Evolutionary conservation across 2,888 invertebrate species (phyloP), one percentile per base, ranked within the genome.

Genomic region (Parascotia fuliginaria): DNA sequence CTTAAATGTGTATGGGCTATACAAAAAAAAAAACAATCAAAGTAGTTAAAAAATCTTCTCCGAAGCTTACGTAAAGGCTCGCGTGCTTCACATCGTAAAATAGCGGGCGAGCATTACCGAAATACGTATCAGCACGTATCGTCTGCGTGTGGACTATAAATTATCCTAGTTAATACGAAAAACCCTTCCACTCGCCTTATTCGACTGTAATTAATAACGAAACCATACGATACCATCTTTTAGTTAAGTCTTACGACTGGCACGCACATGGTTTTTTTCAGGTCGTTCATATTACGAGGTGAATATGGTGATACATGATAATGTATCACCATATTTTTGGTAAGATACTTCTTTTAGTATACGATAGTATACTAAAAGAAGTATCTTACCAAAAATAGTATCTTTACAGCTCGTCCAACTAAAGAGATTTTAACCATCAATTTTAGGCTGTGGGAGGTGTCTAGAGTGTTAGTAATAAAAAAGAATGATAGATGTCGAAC

Each of bases 191-290:
- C 77, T 59, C 75, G 79, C 75, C 50, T 58, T 67, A 79, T 81
- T 81, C 75, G 74, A 62, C 69, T 75, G 82, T 89, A 89, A 89
- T 89, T 89, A 89, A 89, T 89, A 89, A 88, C 75, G 77, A 74
- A 79, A 70, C 73, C 69, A 73, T 70, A 75, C 79, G 87, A 88
- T 87, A 87, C 65, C 74, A 88, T 87, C 87, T 83, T 69, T 67
- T 65, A 56, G 69, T 77, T 71, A 72, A 74, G 70, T 76, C 73
- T 79, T 70, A 62, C 66, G 62, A 59, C 58, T 54, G 53, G 60
- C 74, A 69, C 63, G 58, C 65, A 69, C 65, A 39, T 55, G 36
- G 44, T 41, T 64, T 63, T 70, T 24, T 74, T 70, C 57, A 51
- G 37, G 12, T 24, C 48, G 67, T 60, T 27, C 69, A 24, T 34